Base-by-base conservation (phyloP, 2,113 vertebrate genomes). In the Catagonus wagneri region DNA sequence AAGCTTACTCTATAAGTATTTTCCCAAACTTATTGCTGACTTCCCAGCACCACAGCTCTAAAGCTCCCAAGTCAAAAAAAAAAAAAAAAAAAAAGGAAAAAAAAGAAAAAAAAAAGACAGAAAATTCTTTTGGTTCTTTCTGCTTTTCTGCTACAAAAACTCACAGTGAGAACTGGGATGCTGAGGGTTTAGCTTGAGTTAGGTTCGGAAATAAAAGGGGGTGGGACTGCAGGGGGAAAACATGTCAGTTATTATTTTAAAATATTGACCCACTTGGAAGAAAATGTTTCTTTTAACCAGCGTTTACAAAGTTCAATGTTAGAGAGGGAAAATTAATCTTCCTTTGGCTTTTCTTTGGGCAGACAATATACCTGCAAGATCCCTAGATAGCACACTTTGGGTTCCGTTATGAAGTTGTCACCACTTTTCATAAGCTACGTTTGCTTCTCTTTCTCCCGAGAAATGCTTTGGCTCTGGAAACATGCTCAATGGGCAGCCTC, bases 301-400 rank as follows among this genome's bases (percentile, higher is more conserved):
- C 80, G 32, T 89, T 97, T 89, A 85, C 71, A 90, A 95, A 91
- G 88, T 54, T 63, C 83, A 92, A 39, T 72, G 29, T 96, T 58
- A 74, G 27, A 32, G 32, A 60, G 11, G 12, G n/a, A 23, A 96
- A 93, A 96, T 85, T 63, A 75, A 22, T 83, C 81, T 94, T 92
- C 44, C 74, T 87, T n/a, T 34, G 89, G 39, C 36, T 92, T 74
- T 56, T 68, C 81, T 36, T 93, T 76, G 76, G 72, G 58, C n/a
- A 84, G 36, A 86, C 19, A 34, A n/a, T 7, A 3, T 23, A 61
- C 65, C 34, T 23, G 85, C 66, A 44, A 72, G 80, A 63, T 93
- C 39, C 76, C 56, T 71, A 20, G 36, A 86, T 65, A 95, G 52
- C 58, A 63, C 61, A 58, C 36, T 32, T 16, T 50, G 76, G 69